Evolutionary conservation across 2,888 invertebrate genomes (phyloP).

Genomic region (Rhyacophila evoluta): DNA sequence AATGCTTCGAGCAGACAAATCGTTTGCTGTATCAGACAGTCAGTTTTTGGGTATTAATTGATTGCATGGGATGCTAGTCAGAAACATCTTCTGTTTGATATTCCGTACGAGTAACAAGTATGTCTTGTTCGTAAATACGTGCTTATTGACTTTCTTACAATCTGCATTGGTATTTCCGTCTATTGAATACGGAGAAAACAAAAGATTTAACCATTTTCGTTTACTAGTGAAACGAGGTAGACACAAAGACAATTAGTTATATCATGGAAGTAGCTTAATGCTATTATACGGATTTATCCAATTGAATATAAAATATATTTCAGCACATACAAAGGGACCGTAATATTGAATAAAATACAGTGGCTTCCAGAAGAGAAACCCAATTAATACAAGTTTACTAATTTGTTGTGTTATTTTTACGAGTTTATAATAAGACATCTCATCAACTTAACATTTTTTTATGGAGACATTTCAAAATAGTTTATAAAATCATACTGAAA

Average conservation of each 20-base stretch:
- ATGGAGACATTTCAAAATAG: no score
- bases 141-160: constrained; percentile 47
- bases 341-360: no score
- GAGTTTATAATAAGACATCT: no score
- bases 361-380: no score
- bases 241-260: background rate
- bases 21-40: background rate
- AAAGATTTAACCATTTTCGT: constrained; percentile 15
- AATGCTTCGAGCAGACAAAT: background rate
- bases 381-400: no score
- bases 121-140: constrained; percentile 46
- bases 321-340: no score
- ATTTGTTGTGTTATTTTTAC: no score
- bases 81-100: constrained; percentile 30
- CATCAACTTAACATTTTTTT: no score
- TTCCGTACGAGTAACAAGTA: constrained; percentile 27
- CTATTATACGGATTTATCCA: no score
- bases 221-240: background rate
- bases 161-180: constrained; percentile 40
- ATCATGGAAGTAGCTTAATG: no score
- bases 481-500: no score
- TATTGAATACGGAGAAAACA: constrained; percentile 17
- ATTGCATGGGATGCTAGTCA: constrained; percentile 44
- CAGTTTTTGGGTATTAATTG: constrained; percentile 37
- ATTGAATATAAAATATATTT: no score